phyloP scores from a whole-genome alignment of 2,888 invertebrate genomes.

The Empis stercorea region DNA sequence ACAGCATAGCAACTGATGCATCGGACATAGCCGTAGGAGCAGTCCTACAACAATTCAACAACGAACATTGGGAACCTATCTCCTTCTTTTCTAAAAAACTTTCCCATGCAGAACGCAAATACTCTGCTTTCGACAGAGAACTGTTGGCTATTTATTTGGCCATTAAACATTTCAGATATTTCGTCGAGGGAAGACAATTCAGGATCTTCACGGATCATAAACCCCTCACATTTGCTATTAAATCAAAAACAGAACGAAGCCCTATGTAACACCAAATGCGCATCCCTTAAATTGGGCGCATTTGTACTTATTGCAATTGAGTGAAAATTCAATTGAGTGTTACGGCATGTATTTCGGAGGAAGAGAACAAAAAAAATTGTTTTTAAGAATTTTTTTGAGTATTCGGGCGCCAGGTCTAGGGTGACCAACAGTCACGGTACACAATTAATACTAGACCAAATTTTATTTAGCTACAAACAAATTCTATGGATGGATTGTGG shows the following conservation, averaged over 20 bases:
- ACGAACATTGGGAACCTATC: slow-evolving; percentile 22
- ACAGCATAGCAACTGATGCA: slow-evolving; percentile 16
- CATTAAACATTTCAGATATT: slow-evolving; percentile 24
- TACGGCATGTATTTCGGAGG: too few species aligned
- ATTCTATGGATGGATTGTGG: too few species aligned
- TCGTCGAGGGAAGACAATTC: slow-evolving; percentile 26
- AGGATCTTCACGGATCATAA: slow-evolving; percentile 25
- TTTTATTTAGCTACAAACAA: too few species aligned
- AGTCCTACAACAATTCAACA: slow-evolving; percentile 22
- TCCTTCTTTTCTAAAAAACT: slow-evolving; percentile 26
- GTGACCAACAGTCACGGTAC: too few species aligned
- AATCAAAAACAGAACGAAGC: slow-evolving; percentile 16
- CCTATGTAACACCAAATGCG: too few species aligned
- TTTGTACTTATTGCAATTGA: too few species aligned
- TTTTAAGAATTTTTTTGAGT: too few species aligned
- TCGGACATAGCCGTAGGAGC: slow-evolving; percentile 28
- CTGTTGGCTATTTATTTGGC: slow-evolving; percentile 26
- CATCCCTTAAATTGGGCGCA: too few species aligned
- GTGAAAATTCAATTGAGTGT: too few species aligned
- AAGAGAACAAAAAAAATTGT: too few species aligned
- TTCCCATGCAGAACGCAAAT: slow-evolving; percentile 20
- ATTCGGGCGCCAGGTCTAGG: too few species aligned
- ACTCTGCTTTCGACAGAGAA: slow-evolving; percentile 27
- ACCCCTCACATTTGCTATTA: slow-evolving; percentile 21
- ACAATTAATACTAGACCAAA: too few species aligned